A percentile compares a stretch with the other conserved stretches of the same genome.
Evolutionary conservation across 1,140 invertebrate species (phyloP).

Genomic region (Lepidurus apus): DNA sequence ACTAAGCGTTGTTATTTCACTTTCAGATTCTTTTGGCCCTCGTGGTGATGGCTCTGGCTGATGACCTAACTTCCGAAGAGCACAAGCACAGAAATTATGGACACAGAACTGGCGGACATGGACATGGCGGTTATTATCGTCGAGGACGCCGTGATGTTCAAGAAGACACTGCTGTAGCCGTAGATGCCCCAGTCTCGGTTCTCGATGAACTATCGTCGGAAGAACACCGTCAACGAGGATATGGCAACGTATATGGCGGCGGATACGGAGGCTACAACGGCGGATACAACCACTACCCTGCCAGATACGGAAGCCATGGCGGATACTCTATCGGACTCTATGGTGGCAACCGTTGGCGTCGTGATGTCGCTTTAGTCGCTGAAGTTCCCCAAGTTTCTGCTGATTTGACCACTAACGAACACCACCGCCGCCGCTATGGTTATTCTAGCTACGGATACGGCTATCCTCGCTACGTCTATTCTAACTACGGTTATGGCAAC

Average conservation of each 20-base stretch:
- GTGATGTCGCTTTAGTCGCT: neutral
- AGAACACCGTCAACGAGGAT: neutral
- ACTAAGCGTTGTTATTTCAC: neutral
- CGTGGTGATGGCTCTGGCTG: neutral
- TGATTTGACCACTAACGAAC: neutral
- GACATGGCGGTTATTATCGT: neutral
- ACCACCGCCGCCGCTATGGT: neutral
- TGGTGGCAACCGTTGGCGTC: neutral
- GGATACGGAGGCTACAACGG: neutral
- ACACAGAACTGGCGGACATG: neutral
- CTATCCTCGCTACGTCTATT: neutral
- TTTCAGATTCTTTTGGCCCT: slow-evolving; percentile 2
- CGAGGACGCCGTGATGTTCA: neutral
- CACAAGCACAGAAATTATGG: neutral
- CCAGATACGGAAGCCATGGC: neutral
- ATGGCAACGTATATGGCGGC: neutral
- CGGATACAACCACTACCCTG: neutral
- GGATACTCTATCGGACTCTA: neutral
- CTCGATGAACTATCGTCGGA: neutral
- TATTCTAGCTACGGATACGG: neutral
- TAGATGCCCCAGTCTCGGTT: neutral
- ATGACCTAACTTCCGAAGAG: neutral
- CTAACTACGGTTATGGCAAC: neutral
- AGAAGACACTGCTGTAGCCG: neutral
- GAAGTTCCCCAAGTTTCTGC: neutral